phyloP scores from a whole-genome alignment of 2,888 invertebrate species.

The Neocrepidodera transversa region DNA sequence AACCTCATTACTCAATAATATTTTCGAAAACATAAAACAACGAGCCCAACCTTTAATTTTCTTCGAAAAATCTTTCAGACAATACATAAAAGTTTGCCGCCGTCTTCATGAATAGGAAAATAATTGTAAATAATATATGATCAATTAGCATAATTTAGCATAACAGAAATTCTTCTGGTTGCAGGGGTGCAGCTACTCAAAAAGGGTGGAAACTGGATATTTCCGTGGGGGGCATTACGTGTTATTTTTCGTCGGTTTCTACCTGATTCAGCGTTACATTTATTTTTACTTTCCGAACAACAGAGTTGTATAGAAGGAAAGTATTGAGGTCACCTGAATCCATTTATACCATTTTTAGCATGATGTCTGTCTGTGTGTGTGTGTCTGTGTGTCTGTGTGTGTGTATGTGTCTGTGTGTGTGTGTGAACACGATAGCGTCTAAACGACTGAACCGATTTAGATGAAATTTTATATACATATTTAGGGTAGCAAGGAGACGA shows the following conservation, averaged over 20 bases:
- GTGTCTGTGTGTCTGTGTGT: too few relatives aligned
- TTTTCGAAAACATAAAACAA: background rate
- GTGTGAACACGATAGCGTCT: too few relatives aligned
- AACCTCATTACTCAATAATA: conserved; percentile 8
- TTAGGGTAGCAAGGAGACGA: too few relatives aligned
- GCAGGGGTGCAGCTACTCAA: conserved; percentile 41
- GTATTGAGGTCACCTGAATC: too few relatives aligned
- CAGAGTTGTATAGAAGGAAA: too few relatives aligned
- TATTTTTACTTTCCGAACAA: too few relatives aligned
- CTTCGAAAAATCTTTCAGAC: conserved; percentile 5
- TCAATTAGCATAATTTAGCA: conserved; percentile 49
- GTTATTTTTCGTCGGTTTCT: conserved; percentile 24
- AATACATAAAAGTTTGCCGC: conserved; percentile 4
- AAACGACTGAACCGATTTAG: too few relatives aligned
- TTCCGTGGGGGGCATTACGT: conserved; percentile 33
- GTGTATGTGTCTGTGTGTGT: too few relatives aligned
- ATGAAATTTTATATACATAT: too few relatives aligned
- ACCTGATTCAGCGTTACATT: conserved; percentile 13
- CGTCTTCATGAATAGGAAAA: conserved; percentile 5
- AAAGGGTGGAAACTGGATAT: conserved; percentile 41
- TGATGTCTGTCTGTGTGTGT: too few relatives aligned
- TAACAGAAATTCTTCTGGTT: conserved; percentile 36
- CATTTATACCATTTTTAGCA: too few relatives aligned
- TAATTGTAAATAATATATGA: conserved; percentile 18
- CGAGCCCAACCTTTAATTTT: background rate